Evolutionary conservation across 1,140 invertebrate species (phyloP).

Genomic region (Tetramorium alpestre): DNA sequence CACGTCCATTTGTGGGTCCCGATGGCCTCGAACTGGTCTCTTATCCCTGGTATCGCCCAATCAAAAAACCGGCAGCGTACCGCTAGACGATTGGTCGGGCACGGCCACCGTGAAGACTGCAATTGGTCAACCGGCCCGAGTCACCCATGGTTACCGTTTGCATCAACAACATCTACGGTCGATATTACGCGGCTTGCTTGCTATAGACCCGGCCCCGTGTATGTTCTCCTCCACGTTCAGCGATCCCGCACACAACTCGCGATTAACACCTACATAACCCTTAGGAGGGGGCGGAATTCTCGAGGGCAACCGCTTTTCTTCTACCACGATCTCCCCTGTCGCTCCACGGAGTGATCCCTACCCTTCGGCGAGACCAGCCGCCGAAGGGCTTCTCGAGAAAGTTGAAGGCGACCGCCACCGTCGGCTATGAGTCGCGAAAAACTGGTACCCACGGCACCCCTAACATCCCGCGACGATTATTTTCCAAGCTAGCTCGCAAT

Average conservation of each 20-base stretch:
- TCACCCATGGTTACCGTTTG: constrained; percentile 84
- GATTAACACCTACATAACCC: constrained; percentile 70
- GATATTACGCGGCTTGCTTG: constrained; percentile 77
- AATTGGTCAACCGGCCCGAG: constrained; percentile 81
- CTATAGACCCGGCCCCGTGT: constrained; percentile 50
- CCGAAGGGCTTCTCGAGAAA: constrained; percentile 16
- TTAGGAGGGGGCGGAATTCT: constrained; percentile 58
- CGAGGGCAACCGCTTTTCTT: constrained; percentile 68
- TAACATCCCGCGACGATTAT: constrained; percentile 39
- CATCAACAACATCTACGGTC: constrained; percentile 84
- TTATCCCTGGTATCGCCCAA: constrained; percentile 84
- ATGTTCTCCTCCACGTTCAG: constrained; percentile 29
- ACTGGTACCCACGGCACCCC: neutral
- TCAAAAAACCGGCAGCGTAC: constrained; percentile 83
- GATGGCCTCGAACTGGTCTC: constrained; percentile 83
- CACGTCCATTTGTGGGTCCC: constrained; percentile 80
- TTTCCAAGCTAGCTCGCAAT: constrained; percentile 3
- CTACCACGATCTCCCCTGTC: neutral
- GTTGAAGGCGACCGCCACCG: neutral
- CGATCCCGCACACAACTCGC: constrained; percentile 44
- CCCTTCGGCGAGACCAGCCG: neutral
- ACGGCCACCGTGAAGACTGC: constrained; percentile 82
- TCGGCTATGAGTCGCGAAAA: constrained; percentile 17
- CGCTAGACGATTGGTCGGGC: constrained; percentile 79
- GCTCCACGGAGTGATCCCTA: constrained; percentile 8